Base-by-base conservation (phyloP, 1,140 invertebrate genomes). In the Heliconius congener region DNA sequence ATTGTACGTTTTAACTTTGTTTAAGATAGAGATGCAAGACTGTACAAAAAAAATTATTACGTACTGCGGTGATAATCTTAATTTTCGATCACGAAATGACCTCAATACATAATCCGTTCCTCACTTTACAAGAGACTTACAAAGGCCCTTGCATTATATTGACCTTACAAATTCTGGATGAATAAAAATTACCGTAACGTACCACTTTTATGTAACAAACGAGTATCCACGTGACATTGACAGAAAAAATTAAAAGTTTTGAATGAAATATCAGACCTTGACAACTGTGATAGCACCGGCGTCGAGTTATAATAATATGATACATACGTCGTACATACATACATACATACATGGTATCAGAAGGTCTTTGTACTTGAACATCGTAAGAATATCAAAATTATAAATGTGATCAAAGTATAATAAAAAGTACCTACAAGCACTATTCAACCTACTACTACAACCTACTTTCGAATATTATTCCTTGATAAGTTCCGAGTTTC, bases 361-460 rank as follows among this genome's bases (percentile, higher is more conserved):
- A 66, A 66, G 60, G 60, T 66, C 60, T 66, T 27, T 3, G 23
- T 66, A 57, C 55, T 66, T 9, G 60, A 27, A 27, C 60, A 66
- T 66, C 60, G 60, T 66, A 66, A n/a, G 60, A 66, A 66, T 66
- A 66, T 66, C 60, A 66, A 66, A 30, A 66, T 13, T 66, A 66
- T 27, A 16, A 30, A 16, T 66, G 27, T 13, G 4, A 18, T 30
- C 1, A 30, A 57, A 19, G 2, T 57, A 23, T 23, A 23, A 57
- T 34, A 34, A 34, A 34, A 34, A 37, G 34, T 6, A 37, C 6
- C 34, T 37, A 37, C 34, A 37, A 37, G 6, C 34, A 37, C 6
- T 37, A 5, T 37, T 34, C 34, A 34, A 34, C 5, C 4, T 34
- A 34, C 23, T 23, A 23, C 23, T 23, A 23, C 23, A 23, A 23